Base-by-base conservation (phyloP, 2,113 vertebrate genomes). In the Collichthys lucidus region DNA sequence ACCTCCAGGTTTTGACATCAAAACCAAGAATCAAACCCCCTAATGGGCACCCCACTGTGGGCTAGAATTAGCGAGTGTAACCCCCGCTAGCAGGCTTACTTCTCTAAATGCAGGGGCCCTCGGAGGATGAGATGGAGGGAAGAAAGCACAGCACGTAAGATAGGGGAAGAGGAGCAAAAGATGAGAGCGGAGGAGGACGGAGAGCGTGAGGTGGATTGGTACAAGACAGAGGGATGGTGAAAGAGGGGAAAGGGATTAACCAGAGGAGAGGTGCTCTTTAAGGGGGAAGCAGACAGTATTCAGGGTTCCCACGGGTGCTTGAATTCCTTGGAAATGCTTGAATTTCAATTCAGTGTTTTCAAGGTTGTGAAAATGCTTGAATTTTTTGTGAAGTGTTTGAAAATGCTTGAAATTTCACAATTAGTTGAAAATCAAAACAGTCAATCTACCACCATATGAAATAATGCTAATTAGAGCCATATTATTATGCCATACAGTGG, bases 11-110 rank as follows among this genome's bases (percentile, higher is more conserved):
- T 93, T 91, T 88, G 71, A 93, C 92, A 92, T 94, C 92, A 93
- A 93, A 93, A 83, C 86, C 90, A 7, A 75, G 91, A 91, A 92
- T 93, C 91, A 90, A 89, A 73, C 91, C 92, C 91, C 91, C 81
- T 94, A 92, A 93, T 92, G 92, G 92, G 91, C 89, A 89, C 92
- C 92, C 93, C 73, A 87, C 93, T 92, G 93, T 63, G 92, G 89
- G 87, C 77, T 86, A 88, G 92, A 93, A 93, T 94, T 93, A 94
- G 88, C 70, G 42, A 81, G 86, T 89, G 89, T 89, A 89, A 94
- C 91, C 91, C 93, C 93, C 71, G 85, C 93, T 9, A 87, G 92
- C 91, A 94, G 91, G 93, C 91, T 94, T 93, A 94, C 90, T 90
- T 70, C 89, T 90, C 90, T 93, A 93, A 93, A 93, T 77, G 87